Base-by-base conservation (phyloP, 1,140 invertebrate species). In the Oedothorax gibbosus region DNA sequence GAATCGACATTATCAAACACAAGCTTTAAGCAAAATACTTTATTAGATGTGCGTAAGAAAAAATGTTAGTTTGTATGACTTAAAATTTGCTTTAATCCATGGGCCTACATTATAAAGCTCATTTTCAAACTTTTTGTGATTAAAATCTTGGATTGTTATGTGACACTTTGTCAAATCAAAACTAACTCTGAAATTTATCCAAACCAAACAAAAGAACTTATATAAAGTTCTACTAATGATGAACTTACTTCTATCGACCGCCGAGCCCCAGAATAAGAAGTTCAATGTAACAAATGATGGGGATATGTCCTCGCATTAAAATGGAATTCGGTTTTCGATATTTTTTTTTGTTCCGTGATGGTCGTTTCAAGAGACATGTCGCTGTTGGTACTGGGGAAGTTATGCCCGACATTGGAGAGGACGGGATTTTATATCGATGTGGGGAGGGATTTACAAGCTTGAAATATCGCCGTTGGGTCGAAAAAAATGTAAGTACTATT, bases 151-250 rank as follows among this genome's bases (percentile, higher is more conserved):
- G 73, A 72, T 75, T 62, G 68, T 75, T 62, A 75, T 11, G 71
- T 57, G 50, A n/a, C 18, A 18, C 69, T 18, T 72, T 71, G 60
- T 62, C 81, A 75, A 72, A 83, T 83, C 81, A 83, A 83, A 75
- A 72, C 75, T 83, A 49, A 35, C 68, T 53, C 4, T 60, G 75
- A 83, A 83, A 83, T 83, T 75, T 66, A 75, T 66, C n/a, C n/a
- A n/a, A n/a, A n/a, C 57, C 69, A 75, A 62, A 75, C 81, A 75
- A 82, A 83, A 83, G 81, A 83, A 75, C 69, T 83, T 75, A 83
- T 21, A 83, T 83, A 83, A 83, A 83, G 81, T 83, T 83, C 81
- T 81, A 35, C 69, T 83, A 83, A 83, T 83, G 81, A 83, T 83
- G 80, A 51, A 83, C 80, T 82, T 72, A 82, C 54, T 73, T 69